Evolutionary conservation across 2,797 vertebrate genomes (phyloP), one percentile per base, ranked within the genome.

Genomic region (Agapornis canus): DNA sequence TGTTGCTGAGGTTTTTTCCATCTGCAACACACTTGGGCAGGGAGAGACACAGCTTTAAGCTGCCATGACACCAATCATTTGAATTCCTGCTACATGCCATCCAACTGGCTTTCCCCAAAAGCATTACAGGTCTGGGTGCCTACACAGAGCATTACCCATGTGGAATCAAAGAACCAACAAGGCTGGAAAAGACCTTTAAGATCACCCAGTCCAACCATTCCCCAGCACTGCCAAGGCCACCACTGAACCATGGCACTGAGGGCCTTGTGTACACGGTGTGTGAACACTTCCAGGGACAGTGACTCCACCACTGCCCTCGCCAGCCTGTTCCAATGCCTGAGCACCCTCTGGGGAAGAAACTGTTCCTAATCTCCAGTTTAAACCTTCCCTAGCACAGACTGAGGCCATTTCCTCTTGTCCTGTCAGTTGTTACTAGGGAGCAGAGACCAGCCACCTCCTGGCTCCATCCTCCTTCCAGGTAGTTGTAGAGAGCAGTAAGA

Each of bases 11-110:
- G 5, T 57, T 13, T 27, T 35, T 25, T 54, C 40, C 40, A 68
- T 49, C 43, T 37, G n/a, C 52, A 57, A 47, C 19, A 45, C 0
- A 0, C 25, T 11, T 6, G 18, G 7, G 32, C 32, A 59, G 26
- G 15, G 25, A 25, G 7, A 61, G 40, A 29, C 29, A 35, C 2
- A 26, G 45, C 31, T 61, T 27, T 42, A 56, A 59, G 49, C 45
- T 42, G 19, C 43, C 35, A 48, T 1, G 0, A 26, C 48, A 51
- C 22, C 52, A 48, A 21, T 31, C 13, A 42, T 56, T 42, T 27
- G 31, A 25, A 19, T n/a, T 64, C 64, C 63, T 49, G 32, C 48
- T 54, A 11, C 1, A 0, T 4, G 31, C 20, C 78, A 60, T 15
- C 31, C 16, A 26, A 7, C 6, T 26, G 14, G 2, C 48, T 21